These are phyloP conservation scores for Sabatieria punctata DNA, from an alignment of 2,888 invertebrate genomes.

Conservation along the genomic window DNA sequence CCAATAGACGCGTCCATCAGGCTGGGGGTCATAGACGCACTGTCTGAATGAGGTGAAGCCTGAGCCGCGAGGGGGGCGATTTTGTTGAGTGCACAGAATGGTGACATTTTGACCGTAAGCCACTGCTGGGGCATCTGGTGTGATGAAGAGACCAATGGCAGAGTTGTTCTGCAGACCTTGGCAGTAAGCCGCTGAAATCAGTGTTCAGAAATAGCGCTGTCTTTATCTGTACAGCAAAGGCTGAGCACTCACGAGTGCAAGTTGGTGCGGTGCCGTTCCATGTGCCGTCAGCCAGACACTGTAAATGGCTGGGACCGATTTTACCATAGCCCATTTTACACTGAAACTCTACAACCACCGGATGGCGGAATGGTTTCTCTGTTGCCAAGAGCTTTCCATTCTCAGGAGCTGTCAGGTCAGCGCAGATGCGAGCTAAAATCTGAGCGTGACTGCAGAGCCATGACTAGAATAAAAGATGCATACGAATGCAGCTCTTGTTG, in stretches of 20 bases:
- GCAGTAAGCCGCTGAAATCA: conserved; percentile 27
- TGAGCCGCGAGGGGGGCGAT: conserved; percentile 46
- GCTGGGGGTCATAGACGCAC: conserved; percentile 84
- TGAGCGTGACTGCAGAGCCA: conserved; percentile 10
- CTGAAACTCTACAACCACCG: conserved; percentile 58
- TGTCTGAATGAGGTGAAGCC: conserved; percentile 69
- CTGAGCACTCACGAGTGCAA: conserved; percentile 60
- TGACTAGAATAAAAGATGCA: no score
- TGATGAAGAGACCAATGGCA: conserved; percentile 23
- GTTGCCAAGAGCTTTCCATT: conserved; percentile 26
- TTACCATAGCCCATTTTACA: conserved; percentile 86
- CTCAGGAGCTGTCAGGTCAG: conserved; percentile 19
- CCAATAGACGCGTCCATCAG: conserved; percentile 32
- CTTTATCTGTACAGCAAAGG: neutral
- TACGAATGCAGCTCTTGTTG: conserved; percentile 78
- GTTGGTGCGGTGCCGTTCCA: conserved; percentile 88
- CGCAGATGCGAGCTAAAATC: conserved; percentile 23
- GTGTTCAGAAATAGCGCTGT: no score
- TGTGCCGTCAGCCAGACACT: conserved; percentile 69
- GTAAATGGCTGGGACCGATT: conserved; percentile 63
- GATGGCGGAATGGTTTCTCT: conserved; percentile 17
- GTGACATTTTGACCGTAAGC: conserved; percentile 26
- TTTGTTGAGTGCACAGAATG: conserved; percentile 23
- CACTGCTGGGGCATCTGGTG: conserved; percentile 19
- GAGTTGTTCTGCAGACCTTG: conserved; percentile 24